Evolutionary conservation across 2,888 invertebrate genomes (phyloP).

Genomic region (Amphipyra berbera): DNA sequence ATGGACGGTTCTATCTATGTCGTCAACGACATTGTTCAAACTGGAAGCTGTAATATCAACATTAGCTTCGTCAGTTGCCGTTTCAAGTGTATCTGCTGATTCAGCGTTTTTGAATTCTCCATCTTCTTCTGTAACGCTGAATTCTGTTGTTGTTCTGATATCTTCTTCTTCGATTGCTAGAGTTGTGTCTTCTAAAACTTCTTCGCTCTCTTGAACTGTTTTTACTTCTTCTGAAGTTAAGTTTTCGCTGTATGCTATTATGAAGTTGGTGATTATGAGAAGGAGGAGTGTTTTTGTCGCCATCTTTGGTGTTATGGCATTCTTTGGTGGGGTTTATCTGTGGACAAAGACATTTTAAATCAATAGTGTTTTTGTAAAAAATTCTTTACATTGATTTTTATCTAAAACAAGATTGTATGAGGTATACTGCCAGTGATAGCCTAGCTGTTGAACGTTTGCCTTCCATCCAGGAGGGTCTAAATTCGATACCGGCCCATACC

Average conservation of each 20-base stretch:
- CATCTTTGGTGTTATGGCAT: slow-evolving; percentile 53
- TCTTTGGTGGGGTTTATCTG: slow-evolving; percentile 52
- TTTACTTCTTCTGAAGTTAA: slow-evolving; percentile 43
- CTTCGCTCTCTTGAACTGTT: slow-evolving; percentile 36
- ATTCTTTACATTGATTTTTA: too few relatives aligned
- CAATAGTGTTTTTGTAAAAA: background rate
- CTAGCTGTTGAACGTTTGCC: too few relatives aligned
- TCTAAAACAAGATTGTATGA: too few relatives aligned
- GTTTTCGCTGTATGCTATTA: slow-evolving; percentile 37
- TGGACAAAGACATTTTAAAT: slow-evolving; percentile 22
- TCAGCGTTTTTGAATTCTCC: background rate
- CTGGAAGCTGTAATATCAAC: slow-evolving; percentile 51
- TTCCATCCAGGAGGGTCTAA: too few relatives aligned
- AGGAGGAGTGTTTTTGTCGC: slow-evolving; percentile 41
- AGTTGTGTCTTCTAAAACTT: slow-evolving; percentile 38
- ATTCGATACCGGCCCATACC: too few relatives aligned
- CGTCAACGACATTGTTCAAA: slow-evolving; percentile 68
- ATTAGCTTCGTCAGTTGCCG: slow-evolving; percentile 40
- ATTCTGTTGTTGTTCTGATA: slow-evolving; percentile 42
- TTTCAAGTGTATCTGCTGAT: slow-evolving; percentile 39
- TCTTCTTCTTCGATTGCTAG: slow-evolving; percentile 40
- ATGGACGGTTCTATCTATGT: slow-evolving; percentile 49
- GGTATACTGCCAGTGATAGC: too few relatives aligned
- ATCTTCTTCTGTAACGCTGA: slow-evolving; percentile 20
- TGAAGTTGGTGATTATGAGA: slow-evolving; percentile 37